Evolutionary conservation across 2,888 invertebrate species (phyloP).

Genomic region (Erebia aethiops): DNA sequence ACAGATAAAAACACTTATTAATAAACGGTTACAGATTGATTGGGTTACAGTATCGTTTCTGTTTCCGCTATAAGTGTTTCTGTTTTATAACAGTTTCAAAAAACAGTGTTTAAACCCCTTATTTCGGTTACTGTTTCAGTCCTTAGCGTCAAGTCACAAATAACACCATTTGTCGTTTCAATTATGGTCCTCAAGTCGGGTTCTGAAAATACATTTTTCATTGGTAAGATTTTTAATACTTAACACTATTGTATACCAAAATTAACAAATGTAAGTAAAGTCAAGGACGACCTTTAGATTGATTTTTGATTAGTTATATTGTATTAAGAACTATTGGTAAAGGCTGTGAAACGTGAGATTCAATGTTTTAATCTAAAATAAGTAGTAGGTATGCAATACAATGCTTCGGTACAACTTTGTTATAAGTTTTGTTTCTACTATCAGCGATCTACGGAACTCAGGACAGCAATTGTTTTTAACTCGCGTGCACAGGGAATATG

Average conservation of each 20-base stretch:
- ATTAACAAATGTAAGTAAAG: background rate
- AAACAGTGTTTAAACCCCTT: no score
- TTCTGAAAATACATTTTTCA: background rate
- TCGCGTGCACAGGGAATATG: conserved; percentile 10
- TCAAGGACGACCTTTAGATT: conserved; percentile 9
- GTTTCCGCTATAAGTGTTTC: no score
- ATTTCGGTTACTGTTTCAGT: no score
- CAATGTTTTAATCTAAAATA: conserved; percentile 12
- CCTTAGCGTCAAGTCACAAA: no score
- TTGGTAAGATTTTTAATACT: background rate
- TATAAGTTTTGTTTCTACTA: conserved; percentile 16
- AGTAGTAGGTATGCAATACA: conserved; percentile 6
- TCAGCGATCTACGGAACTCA: conserved; percentile 16
- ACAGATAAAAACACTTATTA: no score
- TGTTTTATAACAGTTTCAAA: no score
- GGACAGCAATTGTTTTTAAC: background rate
- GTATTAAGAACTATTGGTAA: conserved; percentile 4
- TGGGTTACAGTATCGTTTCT: no score
- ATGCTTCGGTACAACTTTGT: background rate
- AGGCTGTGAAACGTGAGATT: conserved; percentile 18
- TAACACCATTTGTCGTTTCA: background rate
- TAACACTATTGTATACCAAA: background rate
- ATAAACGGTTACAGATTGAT: no score
- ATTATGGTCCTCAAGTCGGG: background rate
- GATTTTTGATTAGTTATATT: background rate